Evolutionary conservation across 1,140 invertebrate species (phyloP), one percentile per base, ranked within the genome.

Genomic region (Propsilocerus akamusi): DNA sequence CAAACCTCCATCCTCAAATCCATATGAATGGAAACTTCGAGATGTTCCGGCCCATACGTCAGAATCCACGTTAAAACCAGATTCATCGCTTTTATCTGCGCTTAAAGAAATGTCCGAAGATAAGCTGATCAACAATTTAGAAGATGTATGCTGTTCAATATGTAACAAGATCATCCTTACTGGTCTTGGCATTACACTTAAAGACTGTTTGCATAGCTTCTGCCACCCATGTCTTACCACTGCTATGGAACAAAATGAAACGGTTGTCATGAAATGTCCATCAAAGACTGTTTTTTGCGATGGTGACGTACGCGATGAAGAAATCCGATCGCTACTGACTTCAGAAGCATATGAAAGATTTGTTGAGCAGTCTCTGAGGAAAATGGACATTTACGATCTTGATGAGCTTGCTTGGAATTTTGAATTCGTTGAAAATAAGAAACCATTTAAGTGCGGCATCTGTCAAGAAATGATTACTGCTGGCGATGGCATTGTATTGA

Each of bases 371-470:
- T 8, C 22, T 20, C n/a, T n/a, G n/a, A n/a, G n/a, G n/a, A 41
- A 41, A 20, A 7, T 22, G 12, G 22, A 14, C 10, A 3, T 41
- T n/a, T 14, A 41, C 2, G 12, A 41, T 7, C 10, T 41, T 20
- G 28, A 10, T 30, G 28, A 30, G 53, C 72, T 76, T 54, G 66
- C 83, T 53, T 83, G 86, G 59, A 77, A 79, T 59, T 71, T 73
- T 53, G 82, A 86, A 57, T 59, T 90, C 4, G 80, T 93, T 47
- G 63, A 72, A 5, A 91, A 85, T 62, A 63, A 62, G 4, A 80
- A 86, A 56, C 57, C 65, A 26, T 86, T 90, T 61, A 83, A 88
- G 56, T 96, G 91, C 66, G 73, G 81, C 23, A 76, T 94, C 57
- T 96, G 91, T 64, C 78, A 92, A 55, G 69, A 73, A 46, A 74